Evolutionary conservation across 2,113 vertebrate species (phyloP), one percentile per base, ranked within the genome.

Genomic region (Tympanuchus pallidicinctus): DNA sequence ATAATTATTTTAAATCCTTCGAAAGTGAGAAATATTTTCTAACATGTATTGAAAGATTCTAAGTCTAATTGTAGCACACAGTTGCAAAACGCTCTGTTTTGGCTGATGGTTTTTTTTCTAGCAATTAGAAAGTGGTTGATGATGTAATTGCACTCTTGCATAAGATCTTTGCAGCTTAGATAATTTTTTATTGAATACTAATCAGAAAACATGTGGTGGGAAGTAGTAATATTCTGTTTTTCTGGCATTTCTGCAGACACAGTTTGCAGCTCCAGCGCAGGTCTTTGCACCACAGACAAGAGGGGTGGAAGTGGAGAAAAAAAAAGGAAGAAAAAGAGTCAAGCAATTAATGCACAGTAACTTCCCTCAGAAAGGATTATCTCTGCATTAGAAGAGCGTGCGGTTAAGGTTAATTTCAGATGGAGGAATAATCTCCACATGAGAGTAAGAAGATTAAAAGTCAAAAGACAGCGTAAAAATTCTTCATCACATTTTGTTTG

Each of bases 121-220:
- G 75, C 85, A 78, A 84, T 92, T 95, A 90, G 65, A 75, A 86
- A 90, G 40, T 69, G 47, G 45, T 84, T 84, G 78, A 83, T 90
- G 78, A 64, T 47, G 73, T 77, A 96, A 42, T 93, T 90, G 92
- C 13, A 74, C 38, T 71, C 61, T 8, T 21, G 28, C 32, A 69
- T 45, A 82, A 89, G 30, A 83, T 61, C 75, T 89, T 52, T 81
- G 48, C 70, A 82, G 69, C 36, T 42, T 42, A 48, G 79, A 40
- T 72, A 57, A 47, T 42, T 72, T 86, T 83, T 75, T 59, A 69
- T 59, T 82, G 48, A 93, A 85, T 95, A 92, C 82, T 65, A 63
- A 82, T 88, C 69, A 89, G 86, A 84, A 78, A 59, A 36, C 22
- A 32, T 15, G 13, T 25, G 48, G 15, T 25, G 48, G 66, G 38